Percentiles rank a stretch among this genome's conserved stretches.
Conservation (phyloP, 2,888 invertebrate species). For the Eilema griseolum region DNA sequence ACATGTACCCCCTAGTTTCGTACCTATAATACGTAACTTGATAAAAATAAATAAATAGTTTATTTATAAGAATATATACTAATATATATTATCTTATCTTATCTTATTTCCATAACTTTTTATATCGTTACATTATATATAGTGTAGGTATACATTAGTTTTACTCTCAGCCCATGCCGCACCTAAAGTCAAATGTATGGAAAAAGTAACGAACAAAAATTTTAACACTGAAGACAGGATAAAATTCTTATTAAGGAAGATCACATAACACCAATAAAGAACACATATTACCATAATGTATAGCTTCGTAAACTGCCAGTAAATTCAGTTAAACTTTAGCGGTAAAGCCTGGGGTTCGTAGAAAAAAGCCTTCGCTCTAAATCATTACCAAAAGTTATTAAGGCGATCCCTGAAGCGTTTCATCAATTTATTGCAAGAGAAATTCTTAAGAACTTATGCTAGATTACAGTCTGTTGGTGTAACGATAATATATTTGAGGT, state of each 20-base stretch:
- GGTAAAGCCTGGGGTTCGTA: slow-evolving; percentile 40
- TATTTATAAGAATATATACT: too few species aligned
- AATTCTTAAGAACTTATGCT: slow-evolving; percentile 34
- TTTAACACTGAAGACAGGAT: neutral
- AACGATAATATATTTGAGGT: slow-evolving; percentile 21
- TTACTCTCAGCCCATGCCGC: too few species aligned
- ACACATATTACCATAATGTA: slow-evolving; percentile 61
- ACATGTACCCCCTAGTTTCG: too few species aligned
- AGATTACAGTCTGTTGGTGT: slow-evolving; percentile 38
- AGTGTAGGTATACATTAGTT: too few species aligned
- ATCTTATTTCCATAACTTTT: too few species aligned
- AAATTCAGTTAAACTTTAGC: slow-evolving; percentile 67
- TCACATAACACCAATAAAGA: slow-evolving; percentile 62
- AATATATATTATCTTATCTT: too few species aligned
- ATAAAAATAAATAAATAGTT: too few species aligned
- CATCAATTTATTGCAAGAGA: slow-evolving; percentile 53
- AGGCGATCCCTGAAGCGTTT: slow-evolving; percentile 49
- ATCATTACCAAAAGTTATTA: slow-evolving; percentile 73
- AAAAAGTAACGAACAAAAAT: neutral
- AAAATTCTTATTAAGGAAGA: slow-evolving; percentile 33
- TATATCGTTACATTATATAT: too few species aligned
- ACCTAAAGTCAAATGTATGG: slow-evolving; percentile 2
- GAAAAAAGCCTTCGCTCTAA: slow-evolving; percentile 56
- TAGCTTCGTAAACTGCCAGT: slow-evolving; percentile 60
- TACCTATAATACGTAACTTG: too few species aligned